Evolutionary conservation across 2,113 vertebrate genomes (phyloP).

Genomic region (Neofelis nebulosa): DNA sequence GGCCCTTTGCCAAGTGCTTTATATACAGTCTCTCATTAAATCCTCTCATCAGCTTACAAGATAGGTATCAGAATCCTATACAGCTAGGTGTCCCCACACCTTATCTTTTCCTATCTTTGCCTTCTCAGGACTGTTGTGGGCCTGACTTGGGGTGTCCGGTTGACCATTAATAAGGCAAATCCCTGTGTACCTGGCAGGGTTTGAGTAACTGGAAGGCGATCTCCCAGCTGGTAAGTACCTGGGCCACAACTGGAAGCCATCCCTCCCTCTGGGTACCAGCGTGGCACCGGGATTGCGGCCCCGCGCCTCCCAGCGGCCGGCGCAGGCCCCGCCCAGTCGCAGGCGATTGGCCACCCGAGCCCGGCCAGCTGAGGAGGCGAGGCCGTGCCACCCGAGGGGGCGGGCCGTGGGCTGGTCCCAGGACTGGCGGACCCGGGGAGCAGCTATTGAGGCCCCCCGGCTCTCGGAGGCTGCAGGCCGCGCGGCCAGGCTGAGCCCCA

Average conservation of each 20-base stretch:
- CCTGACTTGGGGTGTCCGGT: background rate
- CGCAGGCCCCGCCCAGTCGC: background rate
- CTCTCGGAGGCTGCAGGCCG: background rate
- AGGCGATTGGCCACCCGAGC: background rate
- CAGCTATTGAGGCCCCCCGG: accelerated
- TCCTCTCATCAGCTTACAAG: background rate
- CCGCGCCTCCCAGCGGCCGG: accelerated
- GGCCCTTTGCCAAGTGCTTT: background rate
- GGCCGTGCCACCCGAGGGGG: background rate
- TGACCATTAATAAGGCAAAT: background rate
- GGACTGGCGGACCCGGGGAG: accelerated
- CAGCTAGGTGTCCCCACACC: background rate
- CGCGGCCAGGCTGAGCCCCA: slow-evolving; percentile 49
- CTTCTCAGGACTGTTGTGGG: background rate
- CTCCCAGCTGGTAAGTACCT: background rate
- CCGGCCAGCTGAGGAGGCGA: background rate
- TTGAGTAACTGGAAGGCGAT: background rate
- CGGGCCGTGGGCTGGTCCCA: background rate
- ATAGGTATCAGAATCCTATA: background rate
- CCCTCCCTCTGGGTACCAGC: accelerated
- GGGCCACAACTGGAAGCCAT: background rate
- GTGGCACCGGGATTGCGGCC: accelerated
- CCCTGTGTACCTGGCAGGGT: background rate
- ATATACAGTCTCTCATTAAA: background rate
- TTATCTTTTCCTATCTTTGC: background rate